These are phyloP conservation scores for Pelochelys cantorii DNA, from an alignment of 2,797 vertebrate genomes.

Conservation along the genomic window DNA sequence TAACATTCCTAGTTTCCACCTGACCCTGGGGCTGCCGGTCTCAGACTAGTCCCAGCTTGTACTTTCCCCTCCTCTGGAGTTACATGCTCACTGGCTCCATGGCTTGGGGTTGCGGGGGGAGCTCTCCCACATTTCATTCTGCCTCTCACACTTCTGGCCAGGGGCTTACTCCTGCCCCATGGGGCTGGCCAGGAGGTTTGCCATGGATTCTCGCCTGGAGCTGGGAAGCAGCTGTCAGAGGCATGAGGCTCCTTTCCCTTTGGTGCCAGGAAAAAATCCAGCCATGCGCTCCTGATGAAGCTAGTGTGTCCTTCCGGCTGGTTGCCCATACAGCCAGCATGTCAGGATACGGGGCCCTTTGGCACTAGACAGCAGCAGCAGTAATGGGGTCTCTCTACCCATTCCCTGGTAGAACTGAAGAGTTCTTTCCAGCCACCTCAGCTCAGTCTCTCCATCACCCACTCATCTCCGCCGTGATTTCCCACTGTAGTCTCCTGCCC, in stretches of 20 bases:
- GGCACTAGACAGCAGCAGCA: not conserved
- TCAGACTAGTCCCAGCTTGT: not conserved
- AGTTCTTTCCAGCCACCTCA: not conserved
- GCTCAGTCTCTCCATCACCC: not conserved
- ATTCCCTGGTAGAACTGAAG: not conserved
- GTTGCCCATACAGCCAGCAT: not conserved
- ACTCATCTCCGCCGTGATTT: not conserved
- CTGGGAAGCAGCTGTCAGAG: not conserved
- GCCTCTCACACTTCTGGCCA: not conserved
- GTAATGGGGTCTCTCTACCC: not conserved
- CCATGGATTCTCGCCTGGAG: not conserved
- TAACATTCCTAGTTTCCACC: too few relatives aligned
- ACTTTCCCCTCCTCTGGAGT: not conserved
- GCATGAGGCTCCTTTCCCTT: not conserved
- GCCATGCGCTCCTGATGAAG: not conserved
- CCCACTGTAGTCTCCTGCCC: not conserved
- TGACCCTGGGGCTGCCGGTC: not conserved
- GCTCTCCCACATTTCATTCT: not conserved
- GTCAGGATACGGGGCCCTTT: not conserved
- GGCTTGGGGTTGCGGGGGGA: not conserved
- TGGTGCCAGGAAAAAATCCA: rapidly evolving
- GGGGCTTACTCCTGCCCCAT: not conserved
- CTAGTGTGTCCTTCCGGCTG: not conserved
- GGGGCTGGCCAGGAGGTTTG: not conserved
- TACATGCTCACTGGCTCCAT: not conserved